Conservation (phyloP, 1,140 invertebrate species). For the Temnothorax longispinosus region DNA sequence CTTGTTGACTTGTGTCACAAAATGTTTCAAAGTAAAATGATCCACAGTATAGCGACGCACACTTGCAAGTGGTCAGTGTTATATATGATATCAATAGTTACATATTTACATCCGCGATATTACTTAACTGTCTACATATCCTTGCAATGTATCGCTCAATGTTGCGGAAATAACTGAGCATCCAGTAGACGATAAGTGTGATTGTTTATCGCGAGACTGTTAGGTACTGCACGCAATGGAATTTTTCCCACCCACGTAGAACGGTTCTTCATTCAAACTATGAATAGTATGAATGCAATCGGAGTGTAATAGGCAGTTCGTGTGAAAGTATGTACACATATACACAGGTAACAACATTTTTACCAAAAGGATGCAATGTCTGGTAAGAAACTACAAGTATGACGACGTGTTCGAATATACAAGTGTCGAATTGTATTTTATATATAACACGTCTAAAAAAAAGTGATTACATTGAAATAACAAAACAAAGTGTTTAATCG, state of each 20-base stretch:
- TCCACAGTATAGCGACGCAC: background rate
- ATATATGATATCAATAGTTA: constrained; percentile 6
- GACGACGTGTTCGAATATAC: constrained; percentile 45
- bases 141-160: background rate
- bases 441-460: background rate
- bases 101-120: background rate
- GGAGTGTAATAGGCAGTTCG: constrained; percentile 19
- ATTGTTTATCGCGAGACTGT: constrained; percentile 7
- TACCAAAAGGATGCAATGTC: constrained; percentile 36
- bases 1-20: background rate
- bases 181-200: constrained; percentile 18
- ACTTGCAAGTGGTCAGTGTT: background rate
- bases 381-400: constrained; percentile 37
- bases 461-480: background rate
- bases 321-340: constrained; percentile 40
- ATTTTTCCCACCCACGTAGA: background rate
- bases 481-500: background rate
- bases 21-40: background rate
- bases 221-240: background rate
- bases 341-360: constrained; percentile 29
- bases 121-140: constrained; percentile 16
- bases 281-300: constrained; percentile 46
- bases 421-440: constrained; percentile 9
- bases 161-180: constrained; percentile 20
- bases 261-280: background rate